These are phyloP conservation scores for Diaperis boleti DNA, from an alignment of 2,888 invertebrate genomes.

Conservation along the genomic window DNA sequence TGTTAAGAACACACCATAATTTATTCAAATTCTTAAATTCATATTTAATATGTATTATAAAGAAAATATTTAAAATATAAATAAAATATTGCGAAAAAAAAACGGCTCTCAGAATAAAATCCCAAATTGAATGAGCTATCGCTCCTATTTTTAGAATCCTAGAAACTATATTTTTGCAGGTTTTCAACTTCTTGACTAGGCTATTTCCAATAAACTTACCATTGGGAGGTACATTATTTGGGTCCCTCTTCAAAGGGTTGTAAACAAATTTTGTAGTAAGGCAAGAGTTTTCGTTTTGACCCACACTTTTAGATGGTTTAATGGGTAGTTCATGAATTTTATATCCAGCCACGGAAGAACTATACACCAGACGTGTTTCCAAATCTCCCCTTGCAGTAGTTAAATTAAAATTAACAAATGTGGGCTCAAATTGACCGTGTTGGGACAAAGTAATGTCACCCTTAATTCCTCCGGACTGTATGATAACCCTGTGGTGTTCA, in stretches of 20 bases:
- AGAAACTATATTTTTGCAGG: no score
- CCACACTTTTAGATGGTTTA: slow-evolving; percentile 68
- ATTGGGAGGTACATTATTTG: slow-evolving; percentile 74
- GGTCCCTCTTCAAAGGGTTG: slow-evolving; percentile 77
- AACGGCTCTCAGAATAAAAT: no score
- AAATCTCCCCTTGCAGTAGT: slow-evolving; percentile 75
- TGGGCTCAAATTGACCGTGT: slow-evolving; percentile 86
- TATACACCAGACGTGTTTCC: slow-evolving; percentile 79
- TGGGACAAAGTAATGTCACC: slow-evolving; percentile 85
- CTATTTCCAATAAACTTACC: no score
- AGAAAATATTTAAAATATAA: no score
- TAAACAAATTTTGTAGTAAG: slow-evolving; percentile 79
- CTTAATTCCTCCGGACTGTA: slow-evolving; percentile 83
- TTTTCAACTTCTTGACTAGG: no score
- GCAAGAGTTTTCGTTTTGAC: slow-evolving; percentile 70
- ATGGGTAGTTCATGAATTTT: slow-evolving; percentile 80
- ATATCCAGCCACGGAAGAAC: slow-evolving; percentile 79
- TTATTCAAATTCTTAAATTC: no score
- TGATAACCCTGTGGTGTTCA: slow-evolving; percentile 76
- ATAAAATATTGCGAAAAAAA: no score
- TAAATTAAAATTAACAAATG: slow-evolving; percentile 80
- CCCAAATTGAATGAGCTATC: no score
- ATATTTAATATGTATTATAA: no score
- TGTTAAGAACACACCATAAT: no score
- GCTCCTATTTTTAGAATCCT: no score